Evolutionary conservation across 2,113 vertebrate species (phyloP), one percentile per base, ranked within the genome.

Genomic region (Cariama cristata): DNA sequence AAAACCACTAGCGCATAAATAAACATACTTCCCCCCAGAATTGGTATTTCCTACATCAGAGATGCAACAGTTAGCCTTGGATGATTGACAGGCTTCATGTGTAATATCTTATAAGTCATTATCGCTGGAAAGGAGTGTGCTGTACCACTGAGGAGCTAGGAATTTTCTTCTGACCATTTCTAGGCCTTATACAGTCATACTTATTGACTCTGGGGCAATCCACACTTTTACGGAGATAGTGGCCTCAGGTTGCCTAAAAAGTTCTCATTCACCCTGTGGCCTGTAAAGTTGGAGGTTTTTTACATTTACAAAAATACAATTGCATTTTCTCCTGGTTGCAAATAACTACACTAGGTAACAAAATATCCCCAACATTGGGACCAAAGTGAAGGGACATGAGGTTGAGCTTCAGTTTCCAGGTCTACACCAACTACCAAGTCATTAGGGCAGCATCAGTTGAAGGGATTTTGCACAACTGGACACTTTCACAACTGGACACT

Each of bases 1-100:
- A 79, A 94, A 96, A 93, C 80, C 91, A 76, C 69, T 60, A 72
- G 76, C 4, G 38, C 20, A 28, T 42, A 82, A 53, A 79, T 14
- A 85, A 94, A 94, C 6, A 5, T 50, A 72, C 69, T 90, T 91
- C 32, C 18, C 52, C 62, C 45, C 11, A 55, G 62, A 83, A 79
- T 22, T 0, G 0, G n/a, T 30, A 50, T 73, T 94, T 94, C 66
- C 77, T 60, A 21, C 0, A 1, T 93, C 80, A 91, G 32, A 56
- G 58, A 20, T 49, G 58, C 55, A 68, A 45, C 11, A 56, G 44
- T 45, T 76, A 87, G 66, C 33, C 81, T 81, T 73, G 58, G 38
- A 58, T 74, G 66, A 96, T 14, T 19, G 27, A 76, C 62, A 86
- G 62, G 16, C 23, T 91, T 90, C 23, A 33, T 47, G 10, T 2